Conservation (phyloP, 2,797 vertebrate species). For the Gobionotothen gibberifrons region DNA sequence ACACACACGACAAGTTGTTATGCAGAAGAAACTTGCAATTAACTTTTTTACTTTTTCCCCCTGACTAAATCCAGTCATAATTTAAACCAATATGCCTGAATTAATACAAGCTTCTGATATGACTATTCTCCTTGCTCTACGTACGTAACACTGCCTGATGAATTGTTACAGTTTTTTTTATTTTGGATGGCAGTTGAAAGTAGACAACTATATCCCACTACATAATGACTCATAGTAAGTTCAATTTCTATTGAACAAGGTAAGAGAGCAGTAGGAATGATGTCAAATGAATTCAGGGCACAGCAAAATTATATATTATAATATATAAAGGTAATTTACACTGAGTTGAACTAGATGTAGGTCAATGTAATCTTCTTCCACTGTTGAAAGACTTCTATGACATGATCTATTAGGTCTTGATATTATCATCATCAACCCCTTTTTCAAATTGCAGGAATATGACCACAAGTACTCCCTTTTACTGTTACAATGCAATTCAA, state of each 20-base stretch:
- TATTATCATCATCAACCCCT: background rate
- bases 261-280: constrained; percentile 17
- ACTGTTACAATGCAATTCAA: constrained; percentile 46
- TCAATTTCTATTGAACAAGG: constrained; percentile 3
- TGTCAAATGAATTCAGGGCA: background rate
- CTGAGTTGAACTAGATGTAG: constrained; percentile 1
- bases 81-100: background rate
- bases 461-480: constrained; percentile 23
- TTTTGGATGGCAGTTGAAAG: constrained; percentile 23
- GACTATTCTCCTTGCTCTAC: background rate
- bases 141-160: background rate
- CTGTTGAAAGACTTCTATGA: constrained; percentile 13
- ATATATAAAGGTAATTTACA: constrained; percentile 15
- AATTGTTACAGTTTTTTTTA: constrained; percentile 1
- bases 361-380: constrained; percentile 16
- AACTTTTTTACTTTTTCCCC: background rate
- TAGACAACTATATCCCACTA: constrained; percentile 10
- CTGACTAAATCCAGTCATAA: background rate
- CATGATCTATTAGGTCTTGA: background rate
- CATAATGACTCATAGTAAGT: constrained; percentile 11
- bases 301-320: too few species aligned
- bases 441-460: constrained; percentile 14
- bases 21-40: background rate
- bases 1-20: background rate
- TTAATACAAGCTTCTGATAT: background rate